Base-by-base conservation (phyloP, 1,140 invertebrate genomes). In the Drosophila takahashii region DNA sequence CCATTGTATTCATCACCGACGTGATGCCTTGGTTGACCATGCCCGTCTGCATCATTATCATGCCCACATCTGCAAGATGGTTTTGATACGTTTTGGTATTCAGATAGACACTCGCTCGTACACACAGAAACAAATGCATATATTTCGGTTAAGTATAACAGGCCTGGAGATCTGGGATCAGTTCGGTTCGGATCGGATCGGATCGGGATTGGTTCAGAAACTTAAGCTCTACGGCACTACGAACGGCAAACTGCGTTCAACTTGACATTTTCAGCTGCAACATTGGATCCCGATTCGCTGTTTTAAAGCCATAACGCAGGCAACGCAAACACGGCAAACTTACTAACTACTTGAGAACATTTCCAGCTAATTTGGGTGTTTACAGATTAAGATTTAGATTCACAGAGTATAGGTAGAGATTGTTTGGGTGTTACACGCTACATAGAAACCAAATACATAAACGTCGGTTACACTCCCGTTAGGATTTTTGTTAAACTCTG, bases 1-100 rank as follows among this genome's bases (percentile, higher is more conserved):
- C 95, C 93, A 95, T 95, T 94, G 95, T 95, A 94, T 95, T 96
- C 84, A 92, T 90, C 93, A 95, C 94, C 92, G 94, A 93, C 94
- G 95, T 96, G 93, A 95, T 93, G 93, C 94, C 95, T 94, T 96
- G 95, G 95, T 96, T 97, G 84, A 97, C 96, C 96, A 97, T 97
- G 94, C 96, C 96, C 92, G 95, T 95, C 95, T 97, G 96, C 96
- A 97, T 96, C 96, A 97, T 96, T 95, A 97, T 96, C 96, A 97
- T 97, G 94, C 96, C 96, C 93, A 97, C 96, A 97, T 97, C 96
- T 97, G 96, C 90, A 97, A 97, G 69, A 90, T 69, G 80, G 64
- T 85, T 22, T 22, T 22, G 22, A 22, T 65, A 84, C 69, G 47
- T 53, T 72, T 74, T 84, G 58, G 76, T 81, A 79, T 77, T 72